Percentiles rank a stretch among this genome's conserved stretches.
Conservation (phyloP, 2,888 invertebrate genomes). For the Mamestra brassicae region DNA sequence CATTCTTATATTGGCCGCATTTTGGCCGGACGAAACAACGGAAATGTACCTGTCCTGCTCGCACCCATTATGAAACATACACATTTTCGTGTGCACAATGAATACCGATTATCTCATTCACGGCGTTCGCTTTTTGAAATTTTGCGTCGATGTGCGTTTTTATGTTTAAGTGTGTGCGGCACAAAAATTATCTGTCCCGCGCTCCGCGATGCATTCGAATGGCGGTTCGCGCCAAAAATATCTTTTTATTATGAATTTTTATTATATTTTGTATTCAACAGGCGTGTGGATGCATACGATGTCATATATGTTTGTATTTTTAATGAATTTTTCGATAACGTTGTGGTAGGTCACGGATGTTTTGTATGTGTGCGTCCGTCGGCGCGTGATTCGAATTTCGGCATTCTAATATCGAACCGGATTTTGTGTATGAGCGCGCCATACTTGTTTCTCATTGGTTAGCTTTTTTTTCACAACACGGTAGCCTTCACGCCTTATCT, state of each 20-base stretch:
- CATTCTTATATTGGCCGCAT: conserved; percentile 90
- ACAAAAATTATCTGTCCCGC: conserved; percentile 85
- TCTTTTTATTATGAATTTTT: conserved; percentile 79
- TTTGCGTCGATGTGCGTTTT: conserved; percentile 79
- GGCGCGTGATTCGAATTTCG: conserved; percentile 81
- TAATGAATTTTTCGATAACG: conserved; percentile 75
- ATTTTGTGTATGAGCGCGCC: conserved; percentile 58
- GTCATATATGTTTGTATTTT: conserved; percentile 69
- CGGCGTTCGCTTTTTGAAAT: conserved; percentile 83
- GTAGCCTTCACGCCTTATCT: conserved; percentile 30
- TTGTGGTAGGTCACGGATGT: conserved; percentile 84
- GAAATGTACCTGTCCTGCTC: conserved; percentile 80
- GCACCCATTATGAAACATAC: conserved; percentile 75
- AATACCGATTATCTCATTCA: conserved; percentile 89
- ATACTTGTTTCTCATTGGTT: conserved; percentile 68
- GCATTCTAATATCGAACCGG: conserved; percentile 83
- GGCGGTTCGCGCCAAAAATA: conserved; percentile 79
- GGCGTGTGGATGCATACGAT: conserved; percentile 66
- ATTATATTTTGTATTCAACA: conserved; percentile 76
- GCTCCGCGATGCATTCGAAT: conserved; percentile 81
- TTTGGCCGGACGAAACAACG: conserved; percentile 86
- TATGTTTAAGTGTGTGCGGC: conserved; percentile 78
- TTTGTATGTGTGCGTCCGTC: conserved; percentile 61
- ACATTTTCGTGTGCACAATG: conserved; percentile 87
- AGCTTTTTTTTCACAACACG: conserved; percentile 37